Base-by-base conservation (phyloP, 2,113 vertebrate genomes). In the Lophochroa leadbeateri region DNA sequence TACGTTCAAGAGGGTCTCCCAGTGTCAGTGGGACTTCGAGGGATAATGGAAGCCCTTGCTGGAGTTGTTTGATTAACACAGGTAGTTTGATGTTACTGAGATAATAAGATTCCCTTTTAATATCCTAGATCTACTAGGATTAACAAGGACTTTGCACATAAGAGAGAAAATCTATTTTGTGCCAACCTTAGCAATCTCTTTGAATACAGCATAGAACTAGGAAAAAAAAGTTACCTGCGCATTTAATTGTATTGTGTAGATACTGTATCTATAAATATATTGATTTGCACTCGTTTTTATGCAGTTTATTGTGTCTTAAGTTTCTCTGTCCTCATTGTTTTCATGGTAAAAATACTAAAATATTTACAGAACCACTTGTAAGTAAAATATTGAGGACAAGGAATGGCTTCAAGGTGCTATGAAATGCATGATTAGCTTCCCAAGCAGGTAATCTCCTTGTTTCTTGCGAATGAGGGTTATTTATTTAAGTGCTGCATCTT, bases 261-360 rank as follows among this genome's bases (percentile, higher is more conserved):
- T 70, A 80, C 31, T 49, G 15, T 87, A 15, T 55, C 24, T 19
- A 15, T 74, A 81, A 67, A 67, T 55, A 60, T 52, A 41, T 70
- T 82, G 81, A 82, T 92, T 97, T 97, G 95, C 97, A 96, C 93
- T 95, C 87, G 12, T n/a, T 82, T 84, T 86, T 85, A 1, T 57
- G 33, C 33, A 41, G 80, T 19, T 94, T 85, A 31, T 70, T 83
- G 21, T 86, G 55, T 50, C 27, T 87, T 44, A 53, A 53, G 18
- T 86, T 83, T 37, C 4, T 58, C 18, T 60, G 21, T 86, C 25
- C 27, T 91, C 24, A 10, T 61, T 33, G 21, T 82, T 90, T 74
- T 87, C 6, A 15, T 65, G 12, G 11, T 64, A 24, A 88, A 91
- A 80, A 37, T 53, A 39, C 35, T 31, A 1, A 35, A 55, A 39